Evolutionary conservation across 1,140 invertebrate genomes (phyloP).

Genomic region (Phocides pigmalion): DNA sequence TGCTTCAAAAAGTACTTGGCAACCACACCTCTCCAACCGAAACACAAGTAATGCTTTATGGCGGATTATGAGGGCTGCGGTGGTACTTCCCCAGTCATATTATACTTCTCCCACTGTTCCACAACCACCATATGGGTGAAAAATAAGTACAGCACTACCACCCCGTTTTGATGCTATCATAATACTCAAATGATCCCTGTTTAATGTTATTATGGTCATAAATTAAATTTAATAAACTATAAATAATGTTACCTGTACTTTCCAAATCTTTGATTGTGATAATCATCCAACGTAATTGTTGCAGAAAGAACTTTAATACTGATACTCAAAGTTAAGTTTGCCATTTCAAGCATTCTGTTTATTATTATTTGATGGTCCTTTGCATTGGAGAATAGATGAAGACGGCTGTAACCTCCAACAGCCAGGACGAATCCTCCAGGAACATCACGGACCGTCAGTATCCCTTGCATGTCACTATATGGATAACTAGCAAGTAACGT

Average conservation of each 20-base stretch:
- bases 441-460: slow-evolving; percentile 87
- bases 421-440: slow-evolving; percentile 94
- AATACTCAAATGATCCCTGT: too few species aligned
- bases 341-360: slow-evolving; percentile 92
- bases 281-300: slow-evolving; percentile 93
- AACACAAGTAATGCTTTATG: too few species aligned
- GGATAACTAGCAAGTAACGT: slow-evolving; percentile 93
- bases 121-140: too few species aligned
- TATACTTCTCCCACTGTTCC: too few species aligned
- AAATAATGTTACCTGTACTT: slow-evolving; percentile 90
- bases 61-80: too few species aligned
- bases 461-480: slow-evolving; percentile 89
- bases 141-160: too few species aligned
- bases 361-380: slow-evolving; percentile 93
- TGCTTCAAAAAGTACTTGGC: too few species aligned
- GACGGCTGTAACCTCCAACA: slow-evolving; percentile 92
- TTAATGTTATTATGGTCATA: too few species aligned
- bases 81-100: too few species aligned
- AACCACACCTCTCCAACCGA: too few species aligned
- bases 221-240: too few species aligned
- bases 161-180: too few species aligned
- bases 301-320: slow-evolving; percentile 93
- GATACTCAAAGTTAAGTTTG: slow-evolving; percentile 91
- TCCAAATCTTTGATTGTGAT: slow-evolving; percentile 93
- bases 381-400: slow-evolving; percentile 94